Base-by-base conservation (phyloP, 30 jellyfish, hydroid and myxozoan genomes). In the Hydractinia symbiolongicarpus region DNA sequence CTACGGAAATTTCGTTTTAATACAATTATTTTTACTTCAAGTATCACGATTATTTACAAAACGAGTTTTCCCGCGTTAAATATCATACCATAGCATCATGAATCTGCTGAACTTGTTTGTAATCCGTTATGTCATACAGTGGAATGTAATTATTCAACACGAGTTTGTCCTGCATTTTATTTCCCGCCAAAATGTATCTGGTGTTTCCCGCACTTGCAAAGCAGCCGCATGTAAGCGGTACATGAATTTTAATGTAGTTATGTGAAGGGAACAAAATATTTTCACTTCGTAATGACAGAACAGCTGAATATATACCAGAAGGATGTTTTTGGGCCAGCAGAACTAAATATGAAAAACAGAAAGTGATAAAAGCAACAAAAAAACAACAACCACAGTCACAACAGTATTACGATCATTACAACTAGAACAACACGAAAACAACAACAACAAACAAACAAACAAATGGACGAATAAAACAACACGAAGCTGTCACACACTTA, bases 241-340 rank as follows among this genome's bases (percentile, higher is more conserved):
- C 74, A 13, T 64, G 74, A 64, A 64, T 51, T 64, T 51, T 7
- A 6, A 64, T 51, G 6, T 64, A 64, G 52, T 64, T 64, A 13
- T 64, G 74, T 64, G 74, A 64, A 64, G 74, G 74, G 74, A 64
- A 64, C 40, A n/a, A 51, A 6, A 64, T 64, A 64, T 51, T 7
- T 6, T 64, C 17, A 64, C 74, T 44, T n/a, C 40, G 74, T 7
- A 64, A 13, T 13, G 74, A 64, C 74, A 64, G 40, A 7, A 64
- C 74, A n/a, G 74, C 40, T 7, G 74, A n/a, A 64, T n/a, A 64
- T 4, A 64, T 51, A 8, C 74, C 74, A 64, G 74, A 64, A 6
- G 74, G 74, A 64, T 44, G 19, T 4, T 64, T 64, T 2, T 64
- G 74, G 9, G 40, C 74, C 74, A 64, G 40, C 1, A 64, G 7